A percentile compares a stretch with the other conserved stretches of the same genome.
phyloP scores from a whole-genome alignment of 2,797 vertebrate species.

The Enteromius unitaeniatus region DNA sequence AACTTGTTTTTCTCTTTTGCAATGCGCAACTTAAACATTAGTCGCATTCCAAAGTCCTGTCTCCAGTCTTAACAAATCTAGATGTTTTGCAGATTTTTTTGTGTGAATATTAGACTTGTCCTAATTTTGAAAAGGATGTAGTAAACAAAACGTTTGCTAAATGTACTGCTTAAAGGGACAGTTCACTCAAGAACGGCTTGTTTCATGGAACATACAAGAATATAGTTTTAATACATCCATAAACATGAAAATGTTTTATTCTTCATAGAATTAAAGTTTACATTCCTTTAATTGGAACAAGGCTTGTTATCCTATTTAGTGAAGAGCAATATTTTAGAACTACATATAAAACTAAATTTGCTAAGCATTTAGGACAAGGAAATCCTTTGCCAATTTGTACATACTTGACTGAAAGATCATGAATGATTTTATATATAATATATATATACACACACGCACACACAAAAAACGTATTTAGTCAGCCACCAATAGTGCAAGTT shows the following conservation, averaged over 20 bases:
- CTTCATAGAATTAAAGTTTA: neutral
- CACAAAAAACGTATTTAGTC: too few species aligned
- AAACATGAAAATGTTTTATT: neutral
- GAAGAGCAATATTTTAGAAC: neutral
- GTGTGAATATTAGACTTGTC: neutral
- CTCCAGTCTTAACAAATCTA: neutral
- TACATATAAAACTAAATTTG: neutral
- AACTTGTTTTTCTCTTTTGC: constrained; percentile 6
- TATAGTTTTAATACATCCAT: neutral
- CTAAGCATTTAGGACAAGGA: neutral
- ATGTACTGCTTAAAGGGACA: neutral
- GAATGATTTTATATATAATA: neutral
- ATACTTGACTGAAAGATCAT: neutral
- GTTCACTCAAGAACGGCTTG: neutral
- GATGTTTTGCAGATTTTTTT: neutral
- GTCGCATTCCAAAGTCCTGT: constrained; percentile 24
- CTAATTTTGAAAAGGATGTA: neutral
- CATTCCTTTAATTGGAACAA: neutral
- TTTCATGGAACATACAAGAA: neutral
- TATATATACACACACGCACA: too few species aligned
- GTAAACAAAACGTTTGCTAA: neutral
- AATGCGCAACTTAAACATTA: constrained; percentile 7
- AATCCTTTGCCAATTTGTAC: neutral
- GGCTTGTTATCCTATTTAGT: neutral
- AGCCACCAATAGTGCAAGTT: too few species aligned